Conservation (phyloP, 2,113 vertebrate species). For the Gulo gulo region DNA sequence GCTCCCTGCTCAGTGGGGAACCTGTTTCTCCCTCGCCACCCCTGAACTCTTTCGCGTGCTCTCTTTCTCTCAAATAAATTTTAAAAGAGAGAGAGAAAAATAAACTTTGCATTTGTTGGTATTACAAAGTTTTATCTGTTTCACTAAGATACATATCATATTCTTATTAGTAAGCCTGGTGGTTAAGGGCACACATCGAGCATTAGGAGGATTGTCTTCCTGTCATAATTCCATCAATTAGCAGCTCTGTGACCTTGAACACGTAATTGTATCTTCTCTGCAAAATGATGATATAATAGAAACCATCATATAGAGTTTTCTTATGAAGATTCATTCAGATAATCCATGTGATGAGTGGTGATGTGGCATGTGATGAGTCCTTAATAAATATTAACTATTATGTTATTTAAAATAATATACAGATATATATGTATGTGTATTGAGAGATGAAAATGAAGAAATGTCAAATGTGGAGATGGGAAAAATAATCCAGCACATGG, state of each 20-base stretch:
- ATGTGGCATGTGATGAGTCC: background rate
- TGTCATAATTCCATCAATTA: background rate
- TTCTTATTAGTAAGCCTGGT: background rate
- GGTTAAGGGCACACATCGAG: background rate
- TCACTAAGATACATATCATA: background rate
- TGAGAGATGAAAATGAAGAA: conserved; percentile 2
- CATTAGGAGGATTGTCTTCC: background rate
- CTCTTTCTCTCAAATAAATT: background rate
- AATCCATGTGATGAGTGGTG: background rate
- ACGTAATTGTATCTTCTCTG: background rate
- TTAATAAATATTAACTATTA: conserved; percentile 26
- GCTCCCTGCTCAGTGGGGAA: background rate
- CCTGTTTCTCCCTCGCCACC: background rate
- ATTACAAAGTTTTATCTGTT: background rate
- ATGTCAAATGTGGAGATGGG: background rate
- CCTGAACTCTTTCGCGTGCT: background rate
- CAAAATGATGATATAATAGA: background rate
- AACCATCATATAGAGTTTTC: background rate
- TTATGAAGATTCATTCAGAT: background rate
- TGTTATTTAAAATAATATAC: conserved; percentile 15
- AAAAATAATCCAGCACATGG: background rate
- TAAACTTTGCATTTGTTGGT: background rate
- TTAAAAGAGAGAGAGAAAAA: background rate
- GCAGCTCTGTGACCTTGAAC: background rate
- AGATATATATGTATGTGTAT: background rate